Percentiles rank a stretch among this genome's conserved stretches.
Conservation (phyloP, 2,888 invertebrate genomes). For the Cephalotes varians region DNA sequence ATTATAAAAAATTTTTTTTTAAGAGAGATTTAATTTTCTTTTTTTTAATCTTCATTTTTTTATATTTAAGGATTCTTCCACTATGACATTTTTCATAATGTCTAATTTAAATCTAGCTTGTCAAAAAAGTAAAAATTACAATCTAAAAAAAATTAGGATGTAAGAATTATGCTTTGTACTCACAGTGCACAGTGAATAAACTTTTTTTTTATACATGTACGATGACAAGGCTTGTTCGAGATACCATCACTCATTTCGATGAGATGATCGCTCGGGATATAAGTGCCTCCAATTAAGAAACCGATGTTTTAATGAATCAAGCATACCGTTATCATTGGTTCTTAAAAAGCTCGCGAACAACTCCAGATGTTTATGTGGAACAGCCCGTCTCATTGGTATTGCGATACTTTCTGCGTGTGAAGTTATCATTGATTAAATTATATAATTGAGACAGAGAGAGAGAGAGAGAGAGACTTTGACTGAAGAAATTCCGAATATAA, state of each 20-base stretch:
- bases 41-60: neutral
- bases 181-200: neutral
- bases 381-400: neutral
- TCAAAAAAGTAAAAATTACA: neutral
- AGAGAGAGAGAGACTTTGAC: too few species aligned
- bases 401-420: neutral
- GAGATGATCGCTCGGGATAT: slow-evolving; percentile 30
- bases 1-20: slow-evolving; percentile 9
- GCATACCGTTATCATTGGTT: slow-evolving; percentile 32
- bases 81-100: neutral
- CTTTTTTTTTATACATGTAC: neutral
- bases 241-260: slow-evolving; percentile 15
- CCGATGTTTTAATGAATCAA: slow-evolving; percentile 55
- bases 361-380: slow-evolving; percentile 20
- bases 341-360: slow-evolving; percentile 14
- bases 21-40: too few species aligned
- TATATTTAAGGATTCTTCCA: neutral
- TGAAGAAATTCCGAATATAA: neutral
- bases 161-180: neutral
- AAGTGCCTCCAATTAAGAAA: slow-evolving; percentile 56
- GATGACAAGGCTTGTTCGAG: slow-evolving; percentile 24
- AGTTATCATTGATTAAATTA: neutral
- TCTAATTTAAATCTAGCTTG: neutral
- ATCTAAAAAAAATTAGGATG: neutral
- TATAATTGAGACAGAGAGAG: neutral